Conservation (phyloP, 2,113 vertebrate genomes). For the Mus pahari region DNA sequence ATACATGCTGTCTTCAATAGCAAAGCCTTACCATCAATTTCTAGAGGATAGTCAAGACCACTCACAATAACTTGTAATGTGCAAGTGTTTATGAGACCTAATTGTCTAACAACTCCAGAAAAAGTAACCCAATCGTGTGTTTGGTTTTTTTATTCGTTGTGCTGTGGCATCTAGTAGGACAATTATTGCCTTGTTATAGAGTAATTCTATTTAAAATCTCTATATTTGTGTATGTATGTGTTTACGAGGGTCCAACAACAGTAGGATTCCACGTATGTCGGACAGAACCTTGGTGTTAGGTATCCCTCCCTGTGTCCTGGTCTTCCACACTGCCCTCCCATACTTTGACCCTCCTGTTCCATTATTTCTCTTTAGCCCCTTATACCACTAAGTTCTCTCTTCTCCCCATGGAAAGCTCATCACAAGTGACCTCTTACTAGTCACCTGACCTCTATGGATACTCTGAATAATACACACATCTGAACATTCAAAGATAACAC, state of each 20-base stretch:
- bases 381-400: background rate
- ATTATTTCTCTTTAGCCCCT: background rate
- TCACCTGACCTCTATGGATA: background rate
- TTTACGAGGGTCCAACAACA: background rate
- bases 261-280: background rate
- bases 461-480: background rate
- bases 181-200: background rate
- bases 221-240: background rate
- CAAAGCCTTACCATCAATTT: background rate
- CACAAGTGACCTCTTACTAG: background rate
- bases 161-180: background rate
- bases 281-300: background rate
- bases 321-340: background rate
- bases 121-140: background rate
- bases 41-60: background rate
- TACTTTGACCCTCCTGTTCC: background rate
- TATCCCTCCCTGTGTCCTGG: background rate
- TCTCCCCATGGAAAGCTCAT: fast-evolving
- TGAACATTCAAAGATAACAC: background rate
- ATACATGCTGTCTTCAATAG: background rate
- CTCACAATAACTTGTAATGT: background rate
- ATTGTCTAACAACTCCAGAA: background rate
- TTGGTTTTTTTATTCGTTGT: background rate
- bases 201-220: background rate
- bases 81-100: background rate